Conservation (phyloP, 1,140 invertebrate genomes). For the Drosophila nikananu region DNA sequence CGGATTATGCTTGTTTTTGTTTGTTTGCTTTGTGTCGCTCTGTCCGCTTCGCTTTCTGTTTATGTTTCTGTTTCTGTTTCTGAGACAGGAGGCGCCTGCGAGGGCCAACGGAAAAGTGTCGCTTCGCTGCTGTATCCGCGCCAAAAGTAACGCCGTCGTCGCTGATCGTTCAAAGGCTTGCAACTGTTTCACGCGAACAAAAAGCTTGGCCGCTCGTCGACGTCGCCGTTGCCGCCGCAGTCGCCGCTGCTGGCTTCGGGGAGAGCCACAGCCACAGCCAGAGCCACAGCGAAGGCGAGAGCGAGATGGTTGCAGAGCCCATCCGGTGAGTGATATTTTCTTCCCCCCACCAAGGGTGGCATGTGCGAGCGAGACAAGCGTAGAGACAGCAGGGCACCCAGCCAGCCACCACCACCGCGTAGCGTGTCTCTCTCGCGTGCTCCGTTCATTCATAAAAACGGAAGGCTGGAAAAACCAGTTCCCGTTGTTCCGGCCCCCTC, state of each 20-base stretch:
- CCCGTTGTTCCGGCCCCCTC: slow-evolving; percentile 52
- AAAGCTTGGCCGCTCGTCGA: slow-evolving; percentile 71
- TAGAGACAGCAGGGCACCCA: slow-evolving; percentile 21
- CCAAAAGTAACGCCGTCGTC: slow-evolving; percentile 84
- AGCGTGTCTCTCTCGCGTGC: background rate
- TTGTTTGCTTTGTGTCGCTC: background rate
- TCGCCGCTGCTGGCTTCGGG: slow-evolving; percentile 21
- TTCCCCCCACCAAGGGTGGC: background rate
- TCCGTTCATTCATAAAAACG: slow-evolving; percentile 35
- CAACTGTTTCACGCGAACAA: slow-evolving; percentile 85
- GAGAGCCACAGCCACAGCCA: background rate
- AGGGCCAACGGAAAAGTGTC: slow-evolving; percentile 61
- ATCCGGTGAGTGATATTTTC: background rate
- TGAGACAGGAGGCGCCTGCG: slow-evolving; percentile 69
- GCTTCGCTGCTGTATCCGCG: slow-evolving; percentile 68
- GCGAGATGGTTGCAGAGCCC: slow-evolving; percentile 3
- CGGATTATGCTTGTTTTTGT: slow-evolving; percentile 24
- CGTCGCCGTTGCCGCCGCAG: slow-evolving; percentile 20
- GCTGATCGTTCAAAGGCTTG: slow-evolving; percentile 85
- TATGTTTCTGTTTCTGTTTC: slow-evolving; percentile 29
- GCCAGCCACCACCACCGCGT: slow-evolving; percentile 19
- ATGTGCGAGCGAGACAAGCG: slow-evolving; percentile 20
- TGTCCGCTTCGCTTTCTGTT: slow-evolving; percentile 13
- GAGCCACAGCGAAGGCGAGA: background rate
- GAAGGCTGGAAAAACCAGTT: slow-evolving; percentile 40